These are phyloP conservation scores for Pomatostomus ruficeps DNA, from an alignment of 2,113 vertebrate genomes.

Conservation along the genomic window DNA sequence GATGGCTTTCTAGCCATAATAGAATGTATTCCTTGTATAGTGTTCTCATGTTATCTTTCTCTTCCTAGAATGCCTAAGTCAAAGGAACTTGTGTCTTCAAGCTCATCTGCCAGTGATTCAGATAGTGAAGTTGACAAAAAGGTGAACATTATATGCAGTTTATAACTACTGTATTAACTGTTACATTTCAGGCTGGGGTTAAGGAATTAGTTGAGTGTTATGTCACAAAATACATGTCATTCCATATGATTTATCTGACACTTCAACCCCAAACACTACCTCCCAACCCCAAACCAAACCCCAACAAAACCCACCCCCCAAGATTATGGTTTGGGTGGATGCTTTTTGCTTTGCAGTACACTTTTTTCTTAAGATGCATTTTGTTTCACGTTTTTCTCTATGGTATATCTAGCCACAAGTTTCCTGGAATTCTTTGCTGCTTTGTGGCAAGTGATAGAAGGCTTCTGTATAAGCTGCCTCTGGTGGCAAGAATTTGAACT, in stretches of 20 bases:
- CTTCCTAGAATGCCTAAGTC: constrained; percentile 90
- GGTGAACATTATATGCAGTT: constrained; percentile 68
- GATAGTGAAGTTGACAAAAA: constrained; percentile 92
- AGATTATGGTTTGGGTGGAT: background rate
- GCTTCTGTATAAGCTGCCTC: background rate
- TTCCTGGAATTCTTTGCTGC: background rate
- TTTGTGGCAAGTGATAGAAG: background rate
- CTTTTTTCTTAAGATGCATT: background rate
- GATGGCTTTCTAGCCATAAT: background rate
- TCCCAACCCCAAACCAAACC: background rate
- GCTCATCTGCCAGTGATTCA: constrained; percentile 89
- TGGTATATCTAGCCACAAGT: background rate
- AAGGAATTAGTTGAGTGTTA: background rate
- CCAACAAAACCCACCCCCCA: background rate
- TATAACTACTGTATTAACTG: background rate
- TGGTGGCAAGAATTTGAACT: background rate
- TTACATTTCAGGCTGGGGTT: background rate
- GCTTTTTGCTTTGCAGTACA: background rate
- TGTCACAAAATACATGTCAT: background rate
- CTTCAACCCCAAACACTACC: background rate
- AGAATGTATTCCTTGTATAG: background rate
- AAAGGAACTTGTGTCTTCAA: constrained; percentile 90
- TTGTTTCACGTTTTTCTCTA: background rate
- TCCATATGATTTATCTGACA: background rate
- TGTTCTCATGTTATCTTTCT: constrained; percentile 2